These are phyloP conservation scores for Rhabdophis nuchalis DNA, from an alignment of 2,797 vertebrate species.

Conservation along the genomic window DNA sequence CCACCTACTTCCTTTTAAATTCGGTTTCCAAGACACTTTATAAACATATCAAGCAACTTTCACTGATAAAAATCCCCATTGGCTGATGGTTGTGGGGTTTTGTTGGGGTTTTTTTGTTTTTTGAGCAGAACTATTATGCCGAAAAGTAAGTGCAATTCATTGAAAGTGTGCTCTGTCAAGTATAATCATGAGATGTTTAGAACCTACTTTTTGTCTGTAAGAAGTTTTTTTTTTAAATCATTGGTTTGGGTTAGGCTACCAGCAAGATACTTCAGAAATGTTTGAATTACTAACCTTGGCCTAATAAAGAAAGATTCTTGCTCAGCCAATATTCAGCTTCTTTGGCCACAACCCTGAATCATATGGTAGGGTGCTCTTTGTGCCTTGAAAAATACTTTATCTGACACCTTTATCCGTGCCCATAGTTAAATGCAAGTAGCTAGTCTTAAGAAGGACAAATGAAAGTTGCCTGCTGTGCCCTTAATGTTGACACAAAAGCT, in stretches of 20 bases:
- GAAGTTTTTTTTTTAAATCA: too few relatives aligned
- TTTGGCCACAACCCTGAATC: background rate
- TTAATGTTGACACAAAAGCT: background rate
- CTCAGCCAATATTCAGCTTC: background rate
- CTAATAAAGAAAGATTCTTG: background rate
- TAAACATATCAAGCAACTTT: conserved; percentile 48
- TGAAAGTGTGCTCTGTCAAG: conserved; percentile 25
- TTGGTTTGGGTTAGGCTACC: background rate
- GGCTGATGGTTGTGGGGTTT: background rate
- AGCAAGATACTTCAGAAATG: background rate
- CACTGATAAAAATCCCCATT: conserved; percentile 20
- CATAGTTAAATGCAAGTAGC: background rate
- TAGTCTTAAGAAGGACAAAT: background rate
- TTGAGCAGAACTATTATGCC: conserved; percentile 30
- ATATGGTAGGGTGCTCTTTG: background rate
- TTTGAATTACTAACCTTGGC: background rate
- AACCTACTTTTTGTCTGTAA: background rate
- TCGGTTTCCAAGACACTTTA: conserved; percentile 38
- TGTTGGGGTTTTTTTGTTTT: background rate
- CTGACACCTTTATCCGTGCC: background rate
- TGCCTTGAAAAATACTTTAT: background rate
- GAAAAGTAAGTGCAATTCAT: conserved; percentile 42
- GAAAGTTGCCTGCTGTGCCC: background rate
- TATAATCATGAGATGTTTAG: background rate
- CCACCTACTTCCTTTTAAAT: conserved; percentile 26